These are phyloP conservation scores for Parauchenoglanis ngamensis DNA, from an alignment of 2,797 vertebrate genomes.

Conservation along the genomic window DNA sequence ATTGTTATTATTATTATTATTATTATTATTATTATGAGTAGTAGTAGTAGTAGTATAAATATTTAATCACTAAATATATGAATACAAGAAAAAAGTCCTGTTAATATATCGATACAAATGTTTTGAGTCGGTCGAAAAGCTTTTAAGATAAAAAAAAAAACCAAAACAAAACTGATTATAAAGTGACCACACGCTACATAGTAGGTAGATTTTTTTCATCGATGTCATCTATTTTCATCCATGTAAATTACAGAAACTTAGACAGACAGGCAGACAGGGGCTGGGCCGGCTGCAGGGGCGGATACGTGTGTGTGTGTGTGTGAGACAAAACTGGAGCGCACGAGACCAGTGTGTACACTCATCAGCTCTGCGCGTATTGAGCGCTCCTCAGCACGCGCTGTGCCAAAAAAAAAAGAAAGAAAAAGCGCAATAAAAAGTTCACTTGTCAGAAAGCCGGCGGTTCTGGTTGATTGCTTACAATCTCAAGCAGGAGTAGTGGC, in stretches of 20 bases:
- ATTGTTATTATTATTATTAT: background rate
- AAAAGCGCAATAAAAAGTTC: background rate
- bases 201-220: background rate
- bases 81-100: background rate
- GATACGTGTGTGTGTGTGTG: background rate
- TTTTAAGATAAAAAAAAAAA: background rate
- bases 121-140: background rate
- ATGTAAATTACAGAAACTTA: background rate
- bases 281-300: background rate
- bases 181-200: background rate
- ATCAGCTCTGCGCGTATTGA: background rate
- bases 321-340: background rate
- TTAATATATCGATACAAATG: background rate
- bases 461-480: background rate
- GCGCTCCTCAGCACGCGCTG: conserved; percentile 5
- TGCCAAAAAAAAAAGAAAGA: background rate
- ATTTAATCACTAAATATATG: background rate
- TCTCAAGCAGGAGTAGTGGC: background rate
- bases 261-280: background rate
- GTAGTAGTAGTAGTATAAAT: background rate
- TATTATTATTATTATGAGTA: background rate
- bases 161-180: background rate
- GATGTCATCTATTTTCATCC: background rate
- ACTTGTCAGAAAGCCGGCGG: too few relatives aligned
- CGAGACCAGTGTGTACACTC: conserved; percentile 2